Conservation (phyloP, 2,113 vertebrate species). For the Chionis minor region DNA sequence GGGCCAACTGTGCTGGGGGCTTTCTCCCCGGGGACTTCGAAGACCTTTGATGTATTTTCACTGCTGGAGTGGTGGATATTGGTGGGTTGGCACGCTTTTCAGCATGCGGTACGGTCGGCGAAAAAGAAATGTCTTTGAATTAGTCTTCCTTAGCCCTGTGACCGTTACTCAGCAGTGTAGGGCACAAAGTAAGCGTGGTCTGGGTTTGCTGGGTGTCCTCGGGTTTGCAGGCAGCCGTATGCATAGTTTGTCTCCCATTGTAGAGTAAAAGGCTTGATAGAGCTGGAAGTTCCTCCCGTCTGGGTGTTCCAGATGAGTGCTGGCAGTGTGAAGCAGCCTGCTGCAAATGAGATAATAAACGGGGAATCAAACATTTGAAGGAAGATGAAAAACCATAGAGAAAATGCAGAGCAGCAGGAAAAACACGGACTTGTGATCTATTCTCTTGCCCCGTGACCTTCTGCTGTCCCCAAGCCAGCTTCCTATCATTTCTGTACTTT, state of each 20-base stretch:
- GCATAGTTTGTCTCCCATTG: not conserved
- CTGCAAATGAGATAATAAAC: not conserved
- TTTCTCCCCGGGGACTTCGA: not conserved
- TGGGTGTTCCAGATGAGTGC: not conserved
- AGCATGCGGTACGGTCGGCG: accelerated
- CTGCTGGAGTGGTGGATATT: not conserved
- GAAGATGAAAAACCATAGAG: not conserved
- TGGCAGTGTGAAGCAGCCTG: not conserved
- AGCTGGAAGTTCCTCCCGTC: not conserved
- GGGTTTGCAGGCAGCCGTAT: not conserved
- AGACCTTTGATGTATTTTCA: not conserved
- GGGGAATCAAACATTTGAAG: not conserved
- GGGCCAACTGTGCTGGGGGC: not conserved
- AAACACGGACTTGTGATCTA: not conserved
- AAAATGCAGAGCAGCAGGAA: not conserved
- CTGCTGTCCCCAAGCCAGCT: accelerated
- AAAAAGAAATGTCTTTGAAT: not conserved
- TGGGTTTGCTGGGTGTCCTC: not conserved
- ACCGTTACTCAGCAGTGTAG: accelerated
- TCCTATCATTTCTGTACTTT: not conserved
- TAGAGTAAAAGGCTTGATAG: not conserved
- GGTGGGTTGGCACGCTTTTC: not conserved
- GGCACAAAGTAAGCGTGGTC: too few species aligned
- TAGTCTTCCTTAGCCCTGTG: not conserved
- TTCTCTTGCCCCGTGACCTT: not conserved